Base-by-base conservation (phyloP, 2,888 invertebrate species). In the Rhyacophila evoluta region DNA sequence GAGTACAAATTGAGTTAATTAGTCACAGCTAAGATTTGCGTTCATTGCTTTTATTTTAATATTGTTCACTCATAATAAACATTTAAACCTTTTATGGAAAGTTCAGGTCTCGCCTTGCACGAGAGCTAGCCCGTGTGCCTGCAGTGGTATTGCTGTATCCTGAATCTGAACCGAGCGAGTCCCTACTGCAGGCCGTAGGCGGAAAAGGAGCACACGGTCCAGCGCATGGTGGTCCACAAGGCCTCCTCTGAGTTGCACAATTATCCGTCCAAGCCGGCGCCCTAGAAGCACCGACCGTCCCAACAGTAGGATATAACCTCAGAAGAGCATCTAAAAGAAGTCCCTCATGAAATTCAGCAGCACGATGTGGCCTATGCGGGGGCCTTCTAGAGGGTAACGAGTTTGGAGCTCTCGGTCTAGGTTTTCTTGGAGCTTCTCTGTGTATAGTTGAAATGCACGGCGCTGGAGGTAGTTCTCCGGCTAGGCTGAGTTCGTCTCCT, bases 141-240 rank as follows among this genome's bases (percentile, higher is more conserved):
- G 93, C 93, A 2, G 94, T 94, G 84, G 94, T 93, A 86, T 95
- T 95, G 86, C 95, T 95, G 87, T 95, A 95, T 8, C 95, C 95
- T 69, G 95, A 95, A 87, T 95, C 95, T 6, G 95, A 95, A 33
- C 95, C 95, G 83, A 95, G 94, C 2, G 95, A 95, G 3, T 94
- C 94, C 83, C 93, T 92, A 81, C 92, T 92, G 75, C 93, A 93
- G 41, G 92, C 92, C 84, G 92, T 92, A 1, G 91, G 91, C 38
- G 90, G 89, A 1, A 88, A 88, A 85, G 90, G 90, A 89, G 91
- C 91, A 85, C 89, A 93, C 70, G 90, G 91, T 2, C 55, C 55
- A 33, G 89, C 89, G 74, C 92, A 84, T 81, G 93, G 93, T 28
- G 94, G 93, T 8, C 92, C 93, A 74, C 94, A 93, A 83, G 94